Base-by-base conservation (phyloP, 2,113 vertebrate genomes). In the Tonatia bakeri region DNA sequence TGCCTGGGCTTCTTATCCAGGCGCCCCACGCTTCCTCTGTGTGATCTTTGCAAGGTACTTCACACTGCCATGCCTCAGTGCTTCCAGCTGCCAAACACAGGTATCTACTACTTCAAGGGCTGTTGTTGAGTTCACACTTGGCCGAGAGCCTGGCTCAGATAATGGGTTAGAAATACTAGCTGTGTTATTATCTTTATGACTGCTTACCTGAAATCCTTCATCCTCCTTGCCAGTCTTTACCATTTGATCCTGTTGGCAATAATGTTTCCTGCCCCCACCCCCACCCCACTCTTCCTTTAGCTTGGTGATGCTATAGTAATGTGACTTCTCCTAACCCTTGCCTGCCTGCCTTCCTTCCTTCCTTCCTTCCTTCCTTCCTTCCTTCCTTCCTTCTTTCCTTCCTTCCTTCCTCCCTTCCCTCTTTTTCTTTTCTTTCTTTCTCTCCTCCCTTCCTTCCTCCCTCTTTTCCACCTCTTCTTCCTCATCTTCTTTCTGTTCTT, bases 381-480 rank as follows among this genome's bases (percentile, higher is more conserved):
- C 33, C 6, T 10, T 19, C 36, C 4, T n/a, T 38, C 13, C 3
- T 26, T 75, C 15, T 19, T 61, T 33, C 56, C 36, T 45, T 24
- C 14, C 1, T 65, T 16, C 5, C 2, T 33, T 16, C 3, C 3
- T 20, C 16, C 19, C 7, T 33, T 1, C 1, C 1, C 19, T 9
- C 5, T 20, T 3, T 4, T 50, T 8, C 8, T 4, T 4, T 20
- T 0, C 6, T 11, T 5, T 8, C 8, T 11, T 4, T 36, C 2
- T 7, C 11, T 5, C 56, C 24, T 8, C 47, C 47, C 65, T 59
- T 56, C 38, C 13, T 20, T 72, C 20, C 33, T 40, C 31, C 28
- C 10, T 14, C 47, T 16, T 1, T 16, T 9, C 5, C 11, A 43
- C 69, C 12, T 43, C 22, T 20, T 24, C 69, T 20, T 24, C 31